Evolutionary conservation across 2,113 vertebrate species (phyloP), one percentile per base, ranked within the genome.

Genomic region (Catharus minimus): DNA sequence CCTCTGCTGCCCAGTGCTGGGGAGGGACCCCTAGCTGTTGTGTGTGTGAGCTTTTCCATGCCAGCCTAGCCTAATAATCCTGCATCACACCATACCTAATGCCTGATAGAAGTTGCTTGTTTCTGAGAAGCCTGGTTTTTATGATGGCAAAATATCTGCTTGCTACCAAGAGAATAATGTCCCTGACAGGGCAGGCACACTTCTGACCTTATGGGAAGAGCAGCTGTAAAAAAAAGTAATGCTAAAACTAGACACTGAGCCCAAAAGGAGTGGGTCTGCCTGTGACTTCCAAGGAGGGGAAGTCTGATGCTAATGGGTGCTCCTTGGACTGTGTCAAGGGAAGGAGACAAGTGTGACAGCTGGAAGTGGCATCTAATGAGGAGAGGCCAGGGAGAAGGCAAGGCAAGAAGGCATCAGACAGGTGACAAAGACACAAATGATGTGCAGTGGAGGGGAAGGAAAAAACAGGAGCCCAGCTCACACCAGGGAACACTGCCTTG

Each of bases 241-340:
- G 41, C 38, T 89, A 78, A 94, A 87, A 65, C 72, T 79, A 85
- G 28, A 92, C 57, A 26, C 14, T 62, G 44, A 75, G 15, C 53
- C 32, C 41, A 61, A 68, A 84, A 86, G 33, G 19, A 93, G 22
- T 15, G 24, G 22, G 15, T 61, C 26, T 86, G 53, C 17, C n/a
- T 33, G 49, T 19, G 32, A 41, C 27, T 87, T 72, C 28, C 23
- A 69, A 46, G 39, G 36, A 89, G 49, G 15, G 28, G 9, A 66
- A 91, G 16, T 57, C 32, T 81, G 39, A 38, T 30, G 15, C 17
- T 75, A 62, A 50, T 30, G 53, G n/a, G 4, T 71, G 26, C 21
- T 90, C 57, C 53, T 68, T 38, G 49, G 69, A 56, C 26, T 65
- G 32, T 36, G 49, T 57, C 74, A 68, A 73, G 58, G 32, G 23